Percentiles rank a stretch among this genome's conserved stretches.
Evolutionary conservation across 2,888 invertebrate species (phyloP).

Genomic region (Nephrotoma guestfalica): DNA sequence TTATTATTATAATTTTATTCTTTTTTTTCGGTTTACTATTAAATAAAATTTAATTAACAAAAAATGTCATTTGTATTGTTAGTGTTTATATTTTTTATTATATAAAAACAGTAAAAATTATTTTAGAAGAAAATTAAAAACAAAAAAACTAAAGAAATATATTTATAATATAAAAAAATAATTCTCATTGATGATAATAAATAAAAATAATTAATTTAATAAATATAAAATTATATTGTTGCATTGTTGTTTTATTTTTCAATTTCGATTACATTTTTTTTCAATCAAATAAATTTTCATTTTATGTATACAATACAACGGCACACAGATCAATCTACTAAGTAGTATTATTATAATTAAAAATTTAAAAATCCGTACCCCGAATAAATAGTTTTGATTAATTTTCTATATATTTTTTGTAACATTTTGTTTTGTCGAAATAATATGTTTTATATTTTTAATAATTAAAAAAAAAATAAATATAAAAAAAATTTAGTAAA

Average conservation of each 20-base stretch:
- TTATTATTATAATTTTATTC: background rate
- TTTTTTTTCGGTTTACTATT: background rate
- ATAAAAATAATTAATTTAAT: background rate
- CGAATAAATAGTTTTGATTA: background rate
- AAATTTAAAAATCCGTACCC: background rate
- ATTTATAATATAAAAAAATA: background rate
- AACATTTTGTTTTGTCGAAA: background rate
- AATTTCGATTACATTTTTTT: background rate
- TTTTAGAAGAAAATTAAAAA: background rate
- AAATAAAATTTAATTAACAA: background rate
- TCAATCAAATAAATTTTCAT: background rate
- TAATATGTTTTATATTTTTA: background rate
- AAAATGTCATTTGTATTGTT: constrained; percentile 1
- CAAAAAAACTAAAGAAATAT: background rate
- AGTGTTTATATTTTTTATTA: constrained; percentile 4
- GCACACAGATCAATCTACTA: background rate
- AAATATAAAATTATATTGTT: background rate
- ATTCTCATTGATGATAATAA: background rate
- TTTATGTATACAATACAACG: background rate
- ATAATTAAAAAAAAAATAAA: background rate
- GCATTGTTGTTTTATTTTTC: background rate
- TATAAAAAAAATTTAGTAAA: constrained; percentile 2
- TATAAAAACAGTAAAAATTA: background rate
- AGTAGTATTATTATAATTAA: constrained; percentile 4
- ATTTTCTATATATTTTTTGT: background rate